A percentile compares a stretch with the other conserved stretches of the same genome.
Evolutionary conservation across 2,113 vertebrate species (phyloP).

Genomic region (Platanista minor): DNA sequence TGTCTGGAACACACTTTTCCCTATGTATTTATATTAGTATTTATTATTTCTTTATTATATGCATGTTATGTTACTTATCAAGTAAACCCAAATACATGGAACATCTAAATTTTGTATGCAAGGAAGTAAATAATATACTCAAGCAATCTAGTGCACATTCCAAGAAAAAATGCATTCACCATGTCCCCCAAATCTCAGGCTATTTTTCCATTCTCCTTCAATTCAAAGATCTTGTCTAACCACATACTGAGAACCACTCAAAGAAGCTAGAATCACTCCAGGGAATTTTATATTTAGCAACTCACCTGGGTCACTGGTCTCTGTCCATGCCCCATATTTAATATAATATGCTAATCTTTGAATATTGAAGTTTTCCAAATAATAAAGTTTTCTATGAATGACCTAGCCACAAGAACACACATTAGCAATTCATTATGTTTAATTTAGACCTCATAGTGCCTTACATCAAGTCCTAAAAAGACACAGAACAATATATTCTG

Average conservation of each 20-base stretch:
- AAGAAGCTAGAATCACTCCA: not conserved
- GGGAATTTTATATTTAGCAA: not conserved
- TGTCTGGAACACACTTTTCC: not conserved
- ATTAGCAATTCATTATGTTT: not conserved
- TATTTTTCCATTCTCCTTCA: not conserved
- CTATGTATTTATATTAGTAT: not conserved
- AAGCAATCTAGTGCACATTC: not conserved
- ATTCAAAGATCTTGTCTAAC: not conserved
- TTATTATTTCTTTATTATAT: not conserved
- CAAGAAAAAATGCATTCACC: not conserved
- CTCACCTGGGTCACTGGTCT: not conserved
- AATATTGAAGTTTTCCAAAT: constrained; percentile 12
- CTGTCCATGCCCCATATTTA: not conserved
- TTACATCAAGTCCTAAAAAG: not conserved
- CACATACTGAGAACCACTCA: not conserved
- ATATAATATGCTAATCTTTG: not conserved
- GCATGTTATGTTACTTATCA: not conserved
- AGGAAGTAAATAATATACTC: not conserved
- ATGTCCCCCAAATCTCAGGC: not conserved
- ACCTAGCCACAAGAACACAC: not conserved
- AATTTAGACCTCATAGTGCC: not conserved
- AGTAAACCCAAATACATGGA: not conserved
- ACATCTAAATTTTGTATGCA: not conserved
- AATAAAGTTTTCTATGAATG: not conserved
- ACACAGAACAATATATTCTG: not conserved